Evolutionary conservation across 2,113 vertebrate genomes (phyloP).

Genomic region (Myrmecophaga tridactyla): DNA sequence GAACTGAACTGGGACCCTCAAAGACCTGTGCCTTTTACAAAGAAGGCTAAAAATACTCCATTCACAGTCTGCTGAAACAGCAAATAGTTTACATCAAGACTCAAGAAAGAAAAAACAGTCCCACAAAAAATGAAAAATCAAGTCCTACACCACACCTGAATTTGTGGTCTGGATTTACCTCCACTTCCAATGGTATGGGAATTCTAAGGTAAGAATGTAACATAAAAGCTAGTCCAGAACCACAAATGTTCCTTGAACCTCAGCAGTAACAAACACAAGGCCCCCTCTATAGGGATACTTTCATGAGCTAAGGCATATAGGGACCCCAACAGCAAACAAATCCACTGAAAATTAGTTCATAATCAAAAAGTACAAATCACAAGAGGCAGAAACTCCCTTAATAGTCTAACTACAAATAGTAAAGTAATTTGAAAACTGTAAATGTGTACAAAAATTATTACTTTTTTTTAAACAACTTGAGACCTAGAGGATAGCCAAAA

Average conservation of each 20-base stretch:
- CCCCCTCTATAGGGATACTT: not conserved
- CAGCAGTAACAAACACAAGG: not conserved
- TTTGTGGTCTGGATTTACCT: not conserved
- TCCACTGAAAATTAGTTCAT: not conserved
- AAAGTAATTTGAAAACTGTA: not conserved
- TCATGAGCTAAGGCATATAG: not conserved
- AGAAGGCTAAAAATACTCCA: not conserved
- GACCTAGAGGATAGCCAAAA: conserved; percentile 42
- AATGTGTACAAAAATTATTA: not conserved
- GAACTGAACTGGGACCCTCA: not conserved
- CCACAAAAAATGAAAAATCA: not conserved
- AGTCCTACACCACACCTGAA: not conserved
- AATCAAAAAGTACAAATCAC: not conserved
- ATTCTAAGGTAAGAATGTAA: not conserved
- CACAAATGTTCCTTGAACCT: not conserved
- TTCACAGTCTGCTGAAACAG: not conserved
- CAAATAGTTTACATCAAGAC: not conserved
- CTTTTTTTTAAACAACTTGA: conserved; percentile 48
- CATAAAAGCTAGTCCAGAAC: not conserved
- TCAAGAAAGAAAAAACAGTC: not conserved
- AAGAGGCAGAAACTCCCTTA: not conserved
- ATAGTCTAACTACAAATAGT: not conserved
- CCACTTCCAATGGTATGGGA: not conserved
- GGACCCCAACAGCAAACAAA: not conserved
- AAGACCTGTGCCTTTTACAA: not conserved